Evolutionary conservation across 2,797 vertebrate genomes (phyloP), one percentile per base, ranked within the genome.

Genomic region (Taenioides sp.): DNA sequence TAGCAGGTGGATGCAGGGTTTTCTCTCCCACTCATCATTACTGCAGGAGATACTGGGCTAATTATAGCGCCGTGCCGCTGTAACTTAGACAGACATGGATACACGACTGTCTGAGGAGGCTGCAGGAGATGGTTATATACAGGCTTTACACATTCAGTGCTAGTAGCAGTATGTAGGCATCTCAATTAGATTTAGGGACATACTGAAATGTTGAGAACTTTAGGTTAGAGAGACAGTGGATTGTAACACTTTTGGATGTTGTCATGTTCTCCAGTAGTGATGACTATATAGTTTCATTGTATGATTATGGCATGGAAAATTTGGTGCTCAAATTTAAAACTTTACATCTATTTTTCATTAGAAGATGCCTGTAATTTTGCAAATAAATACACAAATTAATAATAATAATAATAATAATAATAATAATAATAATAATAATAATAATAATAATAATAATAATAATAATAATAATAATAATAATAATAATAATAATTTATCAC

Each of bases 11-110:
- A 87, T 74, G 71, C 80, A 66, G 80, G 79, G 69, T 74, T 80
- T 65, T 52, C 77, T 80, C 77, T 86, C 65, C 64, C 81, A 73
- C 77, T 81, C 79, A 65, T 88, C 80, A 82, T 87, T 87, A 79
- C 84, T 80, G 75, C 79, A 78, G 86, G 80, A 81, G 81, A 87
- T 84, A 87, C 85, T 84, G 85, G 86, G 71, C 84, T 92, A 88
- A 91, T 90, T 89, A 89, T 83, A 87, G 80, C 64, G 18, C 61
- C 9, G 63, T 69, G 78, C 76, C 55, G 81, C 84, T 84, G 75
- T 76, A 83, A 88, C 37, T 71, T 74, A 86, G 81, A 81, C 70
- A 66, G 77, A 74, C 79, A 76, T 81, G 76, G 76, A 71, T 80
- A 73, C 64, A 65, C 65, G 81, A 73, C 76, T 79, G 77, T 73